Evolutionary conservation across 2,113 vertebrate species (phyloP).

Genomic region (Gavia stellata): DNA sequence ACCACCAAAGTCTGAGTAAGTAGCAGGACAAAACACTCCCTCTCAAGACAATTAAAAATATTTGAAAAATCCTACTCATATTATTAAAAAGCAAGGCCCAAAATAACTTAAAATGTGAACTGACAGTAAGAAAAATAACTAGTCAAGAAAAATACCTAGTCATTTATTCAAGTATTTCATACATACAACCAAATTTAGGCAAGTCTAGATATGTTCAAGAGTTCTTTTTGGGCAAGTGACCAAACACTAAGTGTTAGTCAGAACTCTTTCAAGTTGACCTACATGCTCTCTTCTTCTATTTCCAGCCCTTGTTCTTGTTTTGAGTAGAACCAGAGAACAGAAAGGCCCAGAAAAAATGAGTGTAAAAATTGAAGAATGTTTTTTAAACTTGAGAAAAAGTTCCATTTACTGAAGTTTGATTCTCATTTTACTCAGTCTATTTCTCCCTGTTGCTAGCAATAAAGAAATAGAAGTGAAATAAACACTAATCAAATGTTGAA

Average conservation of each 20-base stretch:
- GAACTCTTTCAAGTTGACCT: not conserved
- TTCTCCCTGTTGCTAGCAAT: not conserved
- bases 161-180: not conserved
- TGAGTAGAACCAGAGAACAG: not conserved
- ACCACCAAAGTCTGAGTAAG: not conserved
- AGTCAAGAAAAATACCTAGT: not conserved
- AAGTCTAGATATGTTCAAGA: not conserved
- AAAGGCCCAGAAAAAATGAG: not conserved
- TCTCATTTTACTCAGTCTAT: not conserved
- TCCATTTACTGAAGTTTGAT: not conserved
- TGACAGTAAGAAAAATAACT: not conserved
- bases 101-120: not conserved
- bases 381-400: not conserved
- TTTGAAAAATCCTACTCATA: not conserved
- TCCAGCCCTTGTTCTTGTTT: not conserved
- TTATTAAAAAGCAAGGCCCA: not conserved
- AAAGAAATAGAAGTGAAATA: not conserved
- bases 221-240: not conserved
- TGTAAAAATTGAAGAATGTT: not conserved
- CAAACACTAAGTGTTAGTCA: not conserved
- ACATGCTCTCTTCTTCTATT: not conserved
- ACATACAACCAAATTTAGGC: not conserved
- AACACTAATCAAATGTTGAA: not conserved
- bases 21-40: not conserved
- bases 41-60: not conserved